A percentile compares a stretch with the other conserved stretches of the same genome.
Evolutionary conservation across 2,113 vertebrate genomes (phyloP).

Genomic region (Sorex fumeus): DNA sequence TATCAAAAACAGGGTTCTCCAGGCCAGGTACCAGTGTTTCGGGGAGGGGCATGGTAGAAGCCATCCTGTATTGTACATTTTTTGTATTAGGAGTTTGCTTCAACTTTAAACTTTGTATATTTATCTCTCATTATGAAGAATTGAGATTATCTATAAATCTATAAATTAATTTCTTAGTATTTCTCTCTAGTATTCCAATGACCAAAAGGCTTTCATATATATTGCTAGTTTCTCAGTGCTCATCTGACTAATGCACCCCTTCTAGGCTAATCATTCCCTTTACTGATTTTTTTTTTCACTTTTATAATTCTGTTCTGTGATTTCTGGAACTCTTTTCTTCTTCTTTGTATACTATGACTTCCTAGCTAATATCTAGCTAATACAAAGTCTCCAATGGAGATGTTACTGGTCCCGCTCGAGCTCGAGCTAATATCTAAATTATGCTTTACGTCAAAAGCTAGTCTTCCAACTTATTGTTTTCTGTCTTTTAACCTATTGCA

Average conservation of each 20-base stretch:
- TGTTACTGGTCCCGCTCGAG: too few species aligned
- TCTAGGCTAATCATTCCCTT: background rate
- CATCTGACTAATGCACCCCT: background rate
- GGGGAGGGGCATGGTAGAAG: rapidly evolving
- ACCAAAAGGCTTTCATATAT: rapidly evolving
- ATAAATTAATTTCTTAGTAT: background rate
- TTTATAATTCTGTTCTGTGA: background rate
- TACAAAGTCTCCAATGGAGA: too few species aligned
- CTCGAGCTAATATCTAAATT: background rate
- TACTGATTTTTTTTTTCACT: background rate
- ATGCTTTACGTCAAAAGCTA: background rate
- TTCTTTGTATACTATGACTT: background rate
- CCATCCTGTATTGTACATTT: background rate
- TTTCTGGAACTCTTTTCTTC: background rate
- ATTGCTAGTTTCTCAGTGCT: background rate
- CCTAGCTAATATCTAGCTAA: background rate
- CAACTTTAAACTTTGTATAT: background rate
- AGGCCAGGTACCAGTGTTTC: too few species aligned
- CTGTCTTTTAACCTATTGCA: background rate
- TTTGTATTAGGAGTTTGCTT: background rate
- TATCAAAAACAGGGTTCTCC: background rate
- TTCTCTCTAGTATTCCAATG: background rate
- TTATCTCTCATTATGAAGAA: background rate
- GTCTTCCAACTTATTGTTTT: background rate
- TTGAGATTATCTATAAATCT: background rate